phyloP scores from a whole-genome alignment of 2,888 invertebrate genomes.

The Bombylius major region DNA sequence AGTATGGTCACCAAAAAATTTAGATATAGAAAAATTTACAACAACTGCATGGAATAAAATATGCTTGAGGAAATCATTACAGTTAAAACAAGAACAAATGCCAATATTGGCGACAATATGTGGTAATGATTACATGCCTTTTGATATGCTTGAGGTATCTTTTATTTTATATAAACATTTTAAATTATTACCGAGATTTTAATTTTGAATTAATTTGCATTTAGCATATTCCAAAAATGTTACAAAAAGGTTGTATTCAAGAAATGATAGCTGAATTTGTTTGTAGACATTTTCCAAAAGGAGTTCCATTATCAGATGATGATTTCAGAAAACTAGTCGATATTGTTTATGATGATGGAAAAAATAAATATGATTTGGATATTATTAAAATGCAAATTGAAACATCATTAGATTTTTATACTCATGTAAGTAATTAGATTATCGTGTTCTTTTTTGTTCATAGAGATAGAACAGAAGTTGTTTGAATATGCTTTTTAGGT shows the following conservation, averaged over 20 bases:
- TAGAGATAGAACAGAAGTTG: background rate
- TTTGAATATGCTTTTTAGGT: too few species aligned
- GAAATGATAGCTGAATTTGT: slow-evolving; percentile 3
- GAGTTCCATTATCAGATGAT: background rate
- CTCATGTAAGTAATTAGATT: slow-evolving; percentile 4
- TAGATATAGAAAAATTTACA: slow-evolving; percentile 3
- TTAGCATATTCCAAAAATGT: background rate
- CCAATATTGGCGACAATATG: slow-evolving; percentile 10
- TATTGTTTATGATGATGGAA: slow-evolving; percentile 5
- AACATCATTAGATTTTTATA: slow-evolving; percentile 3
- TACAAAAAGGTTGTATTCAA: background rate
- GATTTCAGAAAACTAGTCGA: background rate
- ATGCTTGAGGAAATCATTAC: slow-evolving; percentile 1
- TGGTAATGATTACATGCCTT: slow-evolving; percentile 8
- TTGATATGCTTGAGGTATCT: slow-evolving; percentile 3
- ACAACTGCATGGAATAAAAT: slow-evolving; percentile 6
- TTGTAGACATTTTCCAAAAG: slow-evolving; percentile 1
- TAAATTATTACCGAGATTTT: background rate
- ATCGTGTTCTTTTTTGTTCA: background rate
- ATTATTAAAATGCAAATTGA: background rate
- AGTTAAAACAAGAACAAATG: slow-evolving; percentile 10
- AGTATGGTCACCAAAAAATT: slow-evolving; percentile 5
- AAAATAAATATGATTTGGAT: background rate
- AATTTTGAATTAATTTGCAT: too few species aligned
- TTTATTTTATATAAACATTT: background rate